These are phyloP conservation scores for Pithys albifrons DNA, from an alignment of 2,113 vertebrate species.

Conservation along the genomic window DNA sequence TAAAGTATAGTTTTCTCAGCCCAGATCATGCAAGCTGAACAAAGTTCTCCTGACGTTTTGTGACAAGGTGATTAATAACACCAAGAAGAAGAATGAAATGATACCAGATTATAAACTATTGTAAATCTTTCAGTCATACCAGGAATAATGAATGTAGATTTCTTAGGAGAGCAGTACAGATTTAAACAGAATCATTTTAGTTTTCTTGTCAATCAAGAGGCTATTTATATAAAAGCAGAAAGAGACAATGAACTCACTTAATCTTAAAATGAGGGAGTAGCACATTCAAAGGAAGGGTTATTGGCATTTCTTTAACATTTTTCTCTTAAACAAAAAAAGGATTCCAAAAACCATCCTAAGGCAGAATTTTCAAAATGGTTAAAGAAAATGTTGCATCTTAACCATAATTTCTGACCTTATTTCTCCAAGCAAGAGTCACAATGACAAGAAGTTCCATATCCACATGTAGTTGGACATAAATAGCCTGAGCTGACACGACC, in stretches of 20 bases:
- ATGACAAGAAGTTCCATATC: not conserved
- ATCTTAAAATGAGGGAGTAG: not conserved
- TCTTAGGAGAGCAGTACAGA: slow-evolving; percentile 46
- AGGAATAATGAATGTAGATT: slow-evolving; percentile 62
- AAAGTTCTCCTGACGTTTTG: slow-evolving; percentile 52
- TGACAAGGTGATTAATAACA: slow-evolving; percentile 68
- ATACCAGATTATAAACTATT: slow-evolving; percentile 63
- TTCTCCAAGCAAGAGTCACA: not conserved
- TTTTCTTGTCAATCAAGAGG: slow-evolving; percentile 52
- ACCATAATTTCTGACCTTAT: not conserved
- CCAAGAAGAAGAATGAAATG: slow-evolving; percentile 57
- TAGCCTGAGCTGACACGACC: not conserved
- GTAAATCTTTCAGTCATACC: slow-evolving; percentile 65
- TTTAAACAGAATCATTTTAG: slow-evolving; percentile 46
- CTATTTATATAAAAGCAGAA: slow-evolving; percentile 51
- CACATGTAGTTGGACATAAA: fast-evolving
- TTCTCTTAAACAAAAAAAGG: not conserved
- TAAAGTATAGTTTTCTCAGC: slow-evolving; percentile 38
- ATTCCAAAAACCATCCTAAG: not conserved
- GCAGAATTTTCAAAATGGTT: not conserved
- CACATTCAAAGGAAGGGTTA: not conserved
- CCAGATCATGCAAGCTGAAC: slow-evolving; percentile 47
- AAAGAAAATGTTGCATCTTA: not conserved
- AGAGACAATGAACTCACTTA: slow-evolving; percentile 9
- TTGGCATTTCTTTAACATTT: not conserved